These are phyloP conservation scores for Drosophila ficusphila DNA, from an alignment of 1,140 invertebrate species.

Conservation along the genomic window DNA sequence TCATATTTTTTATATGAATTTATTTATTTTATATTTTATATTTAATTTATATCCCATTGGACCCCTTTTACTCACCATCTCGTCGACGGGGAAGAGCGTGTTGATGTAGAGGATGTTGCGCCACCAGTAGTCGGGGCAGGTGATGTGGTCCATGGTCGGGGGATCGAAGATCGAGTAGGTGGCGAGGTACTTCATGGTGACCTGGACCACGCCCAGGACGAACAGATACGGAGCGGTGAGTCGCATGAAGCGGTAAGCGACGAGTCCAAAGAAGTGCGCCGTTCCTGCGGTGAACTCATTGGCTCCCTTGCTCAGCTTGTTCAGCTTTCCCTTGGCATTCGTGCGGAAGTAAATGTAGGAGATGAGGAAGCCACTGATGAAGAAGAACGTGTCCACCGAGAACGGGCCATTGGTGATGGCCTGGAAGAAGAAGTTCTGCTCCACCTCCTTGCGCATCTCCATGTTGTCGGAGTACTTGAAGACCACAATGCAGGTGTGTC, in stretches of 20 bases:
- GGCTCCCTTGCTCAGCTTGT: conserved; percentile 89
- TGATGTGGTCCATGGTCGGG: conserved; percentile 91
- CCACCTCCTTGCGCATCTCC: conserved; percentile 90
- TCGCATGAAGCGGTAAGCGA: conserved; percentile 91
- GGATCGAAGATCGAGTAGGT: conserved; percentile 92
- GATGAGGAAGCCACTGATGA: conserved; percentile 91
- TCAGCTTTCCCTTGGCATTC: conserved; percentile 91
- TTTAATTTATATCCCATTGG: too few species aligned
- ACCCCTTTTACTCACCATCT: conserved; percentile 94
- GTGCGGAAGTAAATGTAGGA: conserved; percentile 93
- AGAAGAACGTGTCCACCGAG: conserved; percentile 97
- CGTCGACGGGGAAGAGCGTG: conserved; percentile 92
- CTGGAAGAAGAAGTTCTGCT: conserved; percentile 92
- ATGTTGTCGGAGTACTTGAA: conserved; percentile 95
- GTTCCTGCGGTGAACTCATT: conserved; percentile 89
- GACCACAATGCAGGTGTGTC: conserved; percentile 93
- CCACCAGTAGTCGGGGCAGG: conserved; percentile 94
- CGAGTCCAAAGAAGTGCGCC: conserved; percentile 91
- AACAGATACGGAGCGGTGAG: conserved; percentile 94
- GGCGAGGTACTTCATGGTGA: conserved; percentile 92
- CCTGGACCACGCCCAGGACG: conserved; percentile 90
- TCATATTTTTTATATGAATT: too few species aligned
- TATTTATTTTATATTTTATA: too few species aligned
- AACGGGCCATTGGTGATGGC: conserved; percentile 94
- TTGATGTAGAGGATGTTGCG: conserved; percentile 93